These are phyloP conservation scores for Maniola hyperantus DNA, from an alignment of 2,888 invertebrate genomes.

Conservation along the genomic window DNA sequence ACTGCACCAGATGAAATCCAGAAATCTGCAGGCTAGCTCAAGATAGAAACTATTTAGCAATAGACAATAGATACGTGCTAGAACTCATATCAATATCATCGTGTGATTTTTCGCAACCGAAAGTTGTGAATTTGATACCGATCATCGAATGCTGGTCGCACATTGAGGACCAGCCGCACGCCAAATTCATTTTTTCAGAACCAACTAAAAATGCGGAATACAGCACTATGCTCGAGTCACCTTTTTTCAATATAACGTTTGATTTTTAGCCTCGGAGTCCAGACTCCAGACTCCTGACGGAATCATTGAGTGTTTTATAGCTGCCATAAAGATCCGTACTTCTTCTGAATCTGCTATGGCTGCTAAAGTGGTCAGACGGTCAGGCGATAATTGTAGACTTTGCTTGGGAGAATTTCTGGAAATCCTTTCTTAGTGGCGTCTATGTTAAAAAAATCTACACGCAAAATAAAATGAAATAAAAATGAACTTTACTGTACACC, in stretches of 20 bases:
- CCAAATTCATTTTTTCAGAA: background rate
- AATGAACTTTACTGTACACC: too few relatives aligned
- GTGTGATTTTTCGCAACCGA: background rate
- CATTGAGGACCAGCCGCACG: background rate
- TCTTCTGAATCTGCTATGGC: too few relatives aligned
- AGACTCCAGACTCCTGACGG: too few relatives aligned
- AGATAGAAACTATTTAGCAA: background rate
- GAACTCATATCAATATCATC: conserved; percentile 4
- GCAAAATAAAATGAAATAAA: too few relatives aligned
- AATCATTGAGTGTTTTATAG: too few relatives aligned
- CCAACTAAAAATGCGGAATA: background rate
- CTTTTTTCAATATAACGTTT: background rate
- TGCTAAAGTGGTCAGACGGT: too few relatives aligned
- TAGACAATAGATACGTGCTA: background rate
- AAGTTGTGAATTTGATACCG: conserved; percentile 10
- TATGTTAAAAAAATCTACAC: too few relatives aligned
- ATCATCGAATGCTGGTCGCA: conserved; percentile 3
- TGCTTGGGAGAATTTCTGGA: too few relatives aligned
- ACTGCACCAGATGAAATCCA: background rate
- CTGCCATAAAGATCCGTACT: too few relatives aligned
- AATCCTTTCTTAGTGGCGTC: too few relatives aligned
- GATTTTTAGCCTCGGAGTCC: too few relatives aligned
- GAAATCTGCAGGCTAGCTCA: background rate
- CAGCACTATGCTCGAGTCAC: background rate
- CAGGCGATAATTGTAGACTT: too few relatives aligned